Percentiles rank a stretch among this genome's conserved stretches.
Conservation (phyloP, 2,888 invertebrate species). For the Eumerus sabulonum region DNA sequence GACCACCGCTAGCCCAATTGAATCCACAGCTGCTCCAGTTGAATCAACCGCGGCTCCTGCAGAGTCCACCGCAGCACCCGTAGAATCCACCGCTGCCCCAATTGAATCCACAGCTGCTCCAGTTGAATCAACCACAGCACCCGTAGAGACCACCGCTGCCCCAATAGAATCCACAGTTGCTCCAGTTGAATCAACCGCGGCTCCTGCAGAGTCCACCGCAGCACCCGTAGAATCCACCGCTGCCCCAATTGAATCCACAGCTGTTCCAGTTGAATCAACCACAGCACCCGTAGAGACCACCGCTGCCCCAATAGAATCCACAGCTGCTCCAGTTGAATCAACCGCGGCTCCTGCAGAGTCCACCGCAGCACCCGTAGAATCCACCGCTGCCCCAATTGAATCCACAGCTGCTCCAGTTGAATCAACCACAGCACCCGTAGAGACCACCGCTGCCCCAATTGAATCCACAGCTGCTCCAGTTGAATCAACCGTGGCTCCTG, state of each 20-base stretch:
- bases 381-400: slow-evolving; percentile 13
- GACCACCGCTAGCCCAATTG: slow-evolving; percentile 7
- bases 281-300: slow-evolving; percentile 6
- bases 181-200: slow-evolving; percentile 22
- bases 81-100: slow-evolving; percentile 23
- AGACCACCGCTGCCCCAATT: slow-evolving; percentile 12
- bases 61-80: slow-evolving; percentile 8
- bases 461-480: slow-evolving; percentile 15
- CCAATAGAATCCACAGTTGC: slow-evolving; percentile 8
- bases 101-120: slow-evolving; percentile 55
- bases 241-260: slow-evolving; percentile 29
- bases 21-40: slow-evolving; percentile 10
- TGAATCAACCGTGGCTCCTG: too few relatives aligned
- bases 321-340: slow-evolving; percentile 1
- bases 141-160: slow-evolving; percentile 38
- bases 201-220: neutral
- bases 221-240: slow-evolving; percentile 69
- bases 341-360: slow-evolving; percentile 17
- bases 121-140: slow-evolving; percentile 71
- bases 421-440: slow-evolving; percentile 3
- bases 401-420: slow-evolving; percentile 30
- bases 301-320: slow-evolving; percentile 16
- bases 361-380: slow-evolving; percentile 12
- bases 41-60: slow-evolving; percentile 13
- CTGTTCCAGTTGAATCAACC: slow-evolving; percentile 19